Evolutionary conservation across 2,888 invertebrate genomes (phyloP), one percentile per base, ranked within the genome.

Genomic region (Abrostola triplasia): DNA sequence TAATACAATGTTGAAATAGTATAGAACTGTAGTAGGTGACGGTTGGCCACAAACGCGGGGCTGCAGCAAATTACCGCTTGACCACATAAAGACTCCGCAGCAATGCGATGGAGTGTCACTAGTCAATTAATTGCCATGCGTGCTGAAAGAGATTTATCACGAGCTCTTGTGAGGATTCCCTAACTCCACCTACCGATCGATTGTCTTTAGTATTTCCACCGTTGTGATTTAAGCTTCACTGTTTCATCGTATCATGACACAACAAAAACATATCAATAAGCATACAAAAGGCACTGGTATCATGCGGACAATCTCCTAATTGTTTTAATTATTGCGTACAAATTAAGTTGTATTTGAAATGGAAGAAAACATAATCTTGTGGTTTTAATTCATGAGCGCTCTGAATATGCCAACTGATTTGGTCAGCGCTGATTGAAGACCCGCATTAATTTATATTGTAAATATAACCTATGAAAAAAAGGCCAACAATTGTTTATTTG

Each of bases 401-500:
- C 87, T 88, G 86, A 90, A 89, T 90, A 92, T 88, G 84, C 85
- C 85, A 87, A 76, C 78, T 62, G 79, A 83, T 82, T 78, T 85
- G 85, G 84, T 84, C 88, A 87, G 79, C 82, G 79, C 85, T 92
- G 92, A 92, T 92, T 91, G 90, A 92, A 86, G 84, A 62, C 79
- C 84, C 78, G 90, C 84, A 92, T 93, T 91, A 89, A 93, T 84
- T 92, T 88, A 89, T 88, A 88, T 88, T 87, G 86, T 84, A 86
- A 89, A 91, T 89, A 89, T 87, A 88, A 84, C 80, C 67, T 73
- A 77, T 78, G 68, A 88, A 90, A 92, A 89, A 90, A 92, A 88
- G 88, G 87, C 59, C 73, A 85, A 87, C 90, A 91, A 92, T 92
- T 93, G 92, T 93, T 89, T 92, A 92, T 94, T 93, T 93, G 87